A percentile compares a stretch with the other conserved stretches of the same genome.
These are phyloP conservation scores for Tetheella fluctuosa DNA, from an alignment of 2,888 invertebrate genomes.

Conservation along the genomic window DNA sequence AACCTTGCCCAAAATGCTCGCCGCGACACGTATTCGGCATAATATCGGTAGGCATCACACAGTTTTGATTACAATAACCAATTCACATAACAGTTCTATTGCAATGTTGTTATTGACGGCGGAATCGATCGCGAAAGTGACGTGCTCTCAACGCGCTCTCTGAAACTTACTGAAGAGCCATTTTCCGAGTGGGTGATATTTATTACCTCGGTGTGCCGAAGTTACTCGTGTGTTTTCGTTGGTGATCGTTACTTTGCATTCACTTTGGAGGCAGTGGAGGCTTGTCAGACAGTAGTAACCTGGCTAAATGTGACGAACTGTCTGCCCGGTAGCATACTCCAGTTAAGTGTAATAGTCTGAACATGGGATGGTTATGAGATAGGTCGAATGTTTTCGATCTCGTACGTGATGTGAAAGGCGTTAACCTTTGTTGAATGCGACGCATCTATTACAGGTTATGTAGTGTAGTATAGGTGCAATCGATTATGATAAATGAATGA, in stretches of 20 bases:
- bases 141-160: constrained; percentile 35
- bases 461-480: too few relatives aligned
- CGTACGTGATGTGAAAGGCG: constrained; percentile 31
- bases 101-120: constrained; percentile 44
- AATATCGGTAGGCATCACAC: constrained; percentile 71
- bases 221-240: constrained; percentile 52
- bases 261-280: constrained; percentile 52
- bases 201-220: constrained; percentile 56
- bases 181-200: constrained; percentile 53
- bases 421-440: constrained; percentile 33
- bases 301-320: constrained; percentile 27
- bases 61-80: constrained; percentile 49
- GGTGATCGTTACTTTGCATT: constrained; percentile 65
- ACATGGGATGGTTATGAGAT: constrained; percentile 24
- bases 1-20: constrained; percentile 67
- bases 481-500: background rate
- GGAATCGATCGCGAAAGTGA: constrained; percentile 28
- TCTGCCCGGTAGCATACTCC: constrained; percentile 22
- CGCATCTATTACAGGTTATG: background rate
- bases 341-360: constrained; percentile 15
- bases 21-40: constrained; percentile 57
- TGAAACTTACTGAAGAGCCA: constrained; percentile 55
- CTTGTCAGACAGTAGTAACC: constrained; percentile 35
- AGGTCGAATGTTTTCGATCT: constrained; percentile 39
- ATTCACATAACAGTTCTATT: constrained; percentile 48